A percentile compares a stretch with the other conserved stretches of the same genome.
These are phyloP conservation scores for Halocynthia roretzi DNA, from an alignment of 23 tunicate genomes.

Conservation along the genomic window DNA sequence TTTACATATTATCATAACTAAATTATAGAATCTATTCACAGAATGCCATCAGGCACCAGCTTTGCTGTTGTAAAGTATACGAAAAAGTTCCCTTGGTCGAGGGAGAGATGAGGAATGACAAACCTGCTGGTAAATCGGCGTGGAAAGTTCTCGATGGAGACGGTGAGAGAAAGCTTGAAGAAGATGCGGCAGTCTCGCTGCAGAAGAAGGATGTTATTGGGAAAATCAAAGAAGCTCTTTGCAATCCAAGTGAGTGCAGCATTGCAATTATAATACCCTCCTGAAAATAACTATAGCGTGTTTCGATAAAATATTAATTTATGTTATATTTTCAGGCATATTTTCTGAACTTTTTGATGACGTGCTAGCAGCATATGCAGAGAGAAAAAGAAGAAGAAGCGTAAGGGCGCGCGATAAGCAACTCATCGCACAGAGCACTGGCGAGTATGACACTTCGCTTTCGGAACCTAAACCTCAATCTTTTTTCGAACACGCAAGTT, in stretches of 20 bases:
- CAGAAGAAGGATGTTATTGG: constrained; percentile 9
- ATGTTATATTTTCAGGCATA: not conserved
- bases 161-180: constrained; percentile 11
- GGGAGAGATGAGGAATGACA: not conserved
- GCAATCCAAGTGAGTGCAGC: constrained; percentile 7
- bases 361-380: not conserved
- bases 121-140: constrained; percentile 20
- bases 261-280: not conserved
- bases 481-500: no score
- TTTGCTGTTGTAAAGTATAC: constrained; percentile 39
- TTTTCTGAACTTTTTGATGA: not conserved
- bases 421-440: not conserved
- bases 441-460: not conserved
- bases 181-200: constrained; percentile 16
- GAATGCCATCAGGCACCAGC: constrained; percentile 50
- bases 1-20: not conserved
- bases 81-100: constrained; percentile 13
- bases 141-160: constrained; percentile 24
- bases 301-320: not conserved
- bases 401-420: not conserved
- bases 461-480: no score
- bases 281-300: not conserved
- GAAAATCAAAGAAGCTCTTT: constrained; percentile 1
- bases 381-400: not conserved
- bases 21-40: not conserved